These are phyloP conservation scores for Typhlichthys subterraneus DNA, from an alignment of 2,797 vertebrate species.

Conservation along the genomic window DNA sequence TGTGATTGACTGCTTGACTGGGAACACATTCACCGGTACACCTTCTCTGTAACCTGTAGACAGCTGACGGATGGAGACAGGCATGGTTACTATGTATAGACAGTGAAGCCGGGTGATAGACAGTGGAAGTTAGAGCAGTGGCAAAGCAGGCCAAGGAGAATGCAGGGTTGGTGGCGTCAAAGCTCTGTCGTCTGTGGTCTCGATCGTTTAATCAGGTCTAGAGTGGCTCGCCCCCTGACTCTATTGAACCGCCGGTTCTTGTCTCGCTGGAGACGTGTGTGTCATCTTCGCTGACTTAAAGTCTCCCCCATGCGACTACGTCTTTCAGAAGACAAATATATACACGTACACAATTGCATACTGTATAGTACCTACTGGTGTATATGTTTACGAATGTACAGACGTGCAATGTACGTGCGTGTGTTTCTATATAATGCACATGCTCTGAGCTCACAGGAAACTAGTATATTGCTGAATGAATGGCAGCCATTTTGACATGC, in stretches of 20 bases:
- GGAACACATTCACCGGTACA: constrained; percentile 23
- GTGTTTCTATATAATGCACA: constrained; percentile 1
- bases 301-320: too few species aligned
- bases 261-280: too few species aligned
- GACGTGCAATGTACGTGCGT: constrained; percentile 18
- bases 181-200: too few species aligned
- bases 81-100: neutral
- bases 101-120: neutral
- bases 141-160: constrained; percentile 33
- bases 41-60: too few species aligned
- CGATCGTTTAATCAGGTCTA: constrained; percentile 41
- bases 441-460: constrained; percentile 50
- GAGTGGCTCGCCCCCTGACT: neutral
- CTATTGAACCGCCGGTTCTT: constrained; percentile 28
- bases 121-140: neutral
- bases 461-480: constrained; percentile 4
- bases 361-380: neutral
- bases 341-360: neutral
- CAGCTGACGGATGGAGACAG: constrained; percentile 35
- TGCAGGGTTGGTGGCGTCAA: constrained; percentile 11
- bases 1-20: too few species aligned
- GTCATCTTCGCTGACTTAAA: too few species aligned
- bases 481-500: neutral
- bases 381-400: too few species aligned
- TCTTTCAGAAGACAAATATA: neutral